Base-by-base conservation (phyloP, 2,113 vertebrate species). In the Atherinomorus stipes region DNA sequence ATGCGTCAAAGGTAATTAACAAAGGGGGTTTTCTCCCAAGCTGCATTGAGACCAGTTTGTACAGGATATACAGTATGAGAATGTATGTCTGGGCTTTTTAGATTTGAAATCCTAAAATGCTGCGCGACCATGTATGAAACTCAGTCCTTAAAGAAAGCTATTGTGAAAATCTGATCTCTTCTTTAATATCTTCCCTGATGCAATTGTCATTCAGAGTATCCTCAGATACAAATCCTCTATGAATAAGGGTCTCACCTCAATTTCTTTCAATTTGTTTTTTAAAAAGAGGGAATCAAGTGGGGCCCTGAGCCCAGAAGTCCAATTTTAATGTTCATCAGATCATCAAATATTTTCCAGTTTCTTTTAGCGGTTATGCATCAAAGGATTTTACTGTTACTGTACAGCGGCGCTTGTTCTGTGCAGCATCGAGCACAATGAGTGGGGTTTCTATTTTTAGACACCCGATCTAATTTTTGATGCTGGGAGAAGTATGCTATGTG, bases 171-270 rank as follows among this genome's bases (percentile, higher is more conserved):
- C 72, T 49, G 47, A 69, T 47, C 75, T 64, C 59, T 18, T 63
- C 42, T 71, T 64, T 87, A 62, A 81, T 80, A 69, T 64, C 34
- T n/a, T 64, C 37, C 82, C 18, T 37, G 34, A 37, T 37, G 34
- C 71, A 70, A 86, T n/a, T n/a, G n/a, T n/a, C n/a, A n/a, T n/a
- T n/a, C n/a, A 80, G 59, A 74, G 44, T 57, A 42, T 83, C 67
- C 49, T 45, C 23, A 38, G 73, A 74, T 63, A 56, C 58, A 45
- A 63, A 54, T 74, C 45, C 47, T 74, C 71, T 21, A 34, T 68
- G 49, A 11, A 38, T 68, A 7, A 59, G 22, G 21, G 52, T 66
- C 51, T 77, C 57, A 76, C 62, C 59, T 63, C 67, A 2, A 2
- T 69, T 62, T 60, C 34, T 22, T 78, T 59, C 58, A 25, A 51